phyloP scores from a whole-genome alignment of 2,888 invertebrate genomes.

The Tenthredo scrophulariae region DNA sequence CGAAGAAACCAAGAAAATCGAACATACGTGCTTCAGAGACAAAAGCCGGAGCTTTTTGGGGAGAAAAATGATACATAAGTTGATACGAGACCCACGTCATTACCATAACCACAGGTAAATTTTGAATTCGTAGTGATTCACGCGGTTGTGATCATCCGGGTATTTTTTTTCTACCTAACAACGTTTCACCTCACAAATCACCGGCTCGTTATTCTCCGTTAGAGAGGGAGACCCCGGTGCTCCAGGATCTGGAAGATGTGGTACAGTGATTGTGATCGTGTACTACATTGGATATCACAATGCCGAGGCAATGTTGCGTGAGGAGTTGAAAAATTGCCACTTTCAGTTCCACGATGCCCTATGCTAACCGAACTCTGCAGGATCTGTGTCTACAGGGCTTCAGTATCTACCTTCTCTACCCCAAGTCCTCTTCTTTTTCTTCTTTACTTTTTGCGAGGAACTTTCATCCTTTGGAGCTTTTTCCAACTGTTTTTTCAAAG shows the following conservation, averaged over 20 bases:
- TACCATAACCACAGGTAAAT: constrained; percentile 1
- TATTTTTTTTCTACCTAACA: constrained; percentile 31
- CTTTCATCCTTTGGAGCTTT: background rate
- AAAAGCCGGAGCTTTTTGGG: too few species aligned
- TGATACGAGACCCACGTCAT: constrained; percentile 6
- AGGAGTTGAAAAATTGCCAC: constrained; percentile 48
- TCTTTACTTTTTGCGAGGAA: background rate
- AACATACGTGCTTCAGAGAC: too few species aligned
- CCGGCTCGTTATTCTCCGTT: constrained; percentile 30
- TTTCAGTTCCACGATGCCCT: background rate
- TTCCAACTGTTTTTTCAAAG: background rate
- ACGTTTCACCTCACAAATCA: constrained; percentile 47
- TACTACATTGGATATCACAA: constrained; percentile 27
- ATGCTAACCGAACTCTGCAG: constrained; percentile 6
- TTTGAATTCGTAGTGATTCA: background rate
- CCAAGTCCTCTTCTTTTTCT: background rate
- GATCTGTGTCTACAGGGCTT: constrained; percentile 15
- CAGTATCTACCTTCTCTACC: background rate
- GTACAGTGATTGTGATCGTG: constrained; percentile 34
- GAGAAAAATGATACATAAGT: background rate
- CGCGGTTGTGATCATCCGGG: background rate
- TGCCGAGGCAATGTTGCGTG: constrained; percentile 41
- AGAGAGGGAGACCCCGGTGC: background rate
- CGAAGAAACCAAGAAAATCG: background rate
- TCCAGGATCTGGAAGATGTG: constrained; percentile 13